Evolutionary conservation across 2,797 vertebrate species (phyloP).

Genomic region (Melanotaenia maccullochi): DNA sequence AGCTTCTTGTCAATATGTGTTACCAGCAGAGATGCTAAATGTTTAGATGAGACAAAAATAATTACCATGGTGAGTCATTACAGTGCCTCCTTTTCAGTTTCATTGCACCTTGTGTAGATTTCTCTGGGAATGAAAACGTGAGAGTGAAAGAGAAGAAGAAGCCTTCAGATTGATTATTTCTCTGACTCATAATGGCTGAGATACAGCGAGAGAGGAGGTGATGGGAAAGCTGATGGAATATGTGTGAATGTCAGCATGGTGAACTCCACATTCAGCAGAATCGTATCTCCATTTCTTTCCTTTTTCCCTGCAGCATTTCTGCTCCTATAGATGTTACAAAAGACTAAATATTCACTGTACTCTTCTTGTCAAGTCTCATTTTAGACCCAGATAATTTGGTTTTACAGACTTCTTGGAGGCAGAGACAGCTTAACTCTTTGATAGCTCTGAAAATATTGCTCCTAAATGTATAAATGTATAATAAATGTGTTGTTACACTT

Average conservation of each 20-base stretch:
- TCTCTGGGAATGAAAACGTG: slow-evolving; percentile 7
- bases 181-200: slow-evolving; percentile 42
- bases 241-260: slow-evolving; percentile 19
- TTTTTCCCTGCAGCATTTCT: not conserved
- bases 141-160: slow-evolving; percentile 34
- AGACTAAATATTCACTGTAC: slow-evolving; percentile 40
- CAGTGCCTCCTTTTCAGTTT: not conserved
- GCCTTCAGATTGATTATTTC: slow-evolving; percentile 61
- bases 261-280: slow-evolving; percentile 49
- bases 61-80: slow-evolving; percentile 1
- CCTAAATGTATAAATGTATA: not conserved
- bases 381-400: slow-evolving; percentile 1
- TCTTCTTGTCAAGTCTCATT: slow-evolving; percentile 35
- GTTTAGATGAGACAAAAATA: slow-evolving; percentile 17
- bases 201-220: slow-evolving; percentile 29
- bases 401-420: slow-evolving; percentile 9
- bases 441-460: slow-evolving; percentile 7
- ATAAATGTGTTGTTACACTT: not conserved
- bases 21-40: too few species aligned
- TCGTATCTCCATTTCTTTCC: slow-evolving; percentile 24
- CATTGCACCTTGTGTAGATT: not conserved
- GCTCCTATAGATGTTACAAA: slow-evolving; percentile 26
- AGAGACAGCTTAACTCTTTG: not conserved
- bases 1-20: not conserved
- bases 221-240: slow-evolving; percentile 35